Conservation (phyloP, 2,888 invertebrate species). For the Pammene aurita region DNA sequence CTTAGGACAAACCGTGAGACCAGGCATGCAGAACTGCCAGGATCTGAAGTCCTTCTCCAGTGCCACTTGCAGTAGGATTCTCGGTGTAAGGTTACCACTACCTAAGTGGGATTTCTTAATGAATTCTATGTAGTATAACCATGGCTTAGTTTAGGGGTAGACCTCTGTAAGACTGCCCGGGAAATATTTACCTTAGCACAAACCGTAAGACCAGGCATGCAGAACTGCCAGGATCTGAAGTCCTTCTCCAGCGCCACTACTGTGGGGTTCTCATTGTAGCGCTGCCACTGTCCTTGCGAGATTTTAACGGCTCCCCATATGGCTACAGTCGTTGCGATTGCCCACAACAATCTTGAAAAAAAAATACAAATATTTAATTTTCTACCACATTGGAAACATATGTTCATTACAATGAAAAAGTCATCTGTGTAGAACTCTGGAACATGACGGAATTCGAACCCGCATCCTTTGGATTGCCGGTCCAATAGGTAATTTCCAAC, state of each 20-base stretch:
- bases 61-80: slow-evolving; percentile 85
- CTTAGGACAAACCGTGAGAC: slow-evolving; percentile 80
- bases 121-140: no score
- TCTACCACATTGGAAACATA: no score
- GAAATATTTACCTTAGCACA: slow-evolving; percentile 73
- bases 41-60: slow-evolving; percentile 85
- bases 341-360: slow-evolving; percentile 73
- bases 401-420: no score
- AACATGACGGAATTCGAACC: no score
- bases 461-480: no score
- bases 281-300: slow-evolving; percentile 79
- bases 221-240: slow-evolving; percentile 84
- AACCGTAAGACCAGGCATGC: slow-evolving; percentile 82
- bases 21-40: slow-evolving; percentile 84
- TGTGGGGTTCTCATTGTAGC: slow-evolving; percentile 84
- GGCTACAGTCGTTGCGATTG: slow-evolving; percentile 60
- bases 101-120: no score
- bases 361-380: no score
- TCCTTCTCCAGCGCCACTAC: slow-evolving; percentile 86
- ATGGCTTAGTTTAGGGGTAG: no score
- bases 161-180: no score
- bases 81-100: slow-evolving; percentile 82
- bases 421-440: no score
- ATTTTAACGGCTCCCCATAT: slow-evolving; percentile 72
- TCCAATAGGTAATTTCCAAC: no score